Percentiles rank a stretch among this genome's conserved stretches.
phyloP scores from a whole-genome alignment of 2,797 vertebrate species.

The Neopelma chrysocephalum region DNA sequence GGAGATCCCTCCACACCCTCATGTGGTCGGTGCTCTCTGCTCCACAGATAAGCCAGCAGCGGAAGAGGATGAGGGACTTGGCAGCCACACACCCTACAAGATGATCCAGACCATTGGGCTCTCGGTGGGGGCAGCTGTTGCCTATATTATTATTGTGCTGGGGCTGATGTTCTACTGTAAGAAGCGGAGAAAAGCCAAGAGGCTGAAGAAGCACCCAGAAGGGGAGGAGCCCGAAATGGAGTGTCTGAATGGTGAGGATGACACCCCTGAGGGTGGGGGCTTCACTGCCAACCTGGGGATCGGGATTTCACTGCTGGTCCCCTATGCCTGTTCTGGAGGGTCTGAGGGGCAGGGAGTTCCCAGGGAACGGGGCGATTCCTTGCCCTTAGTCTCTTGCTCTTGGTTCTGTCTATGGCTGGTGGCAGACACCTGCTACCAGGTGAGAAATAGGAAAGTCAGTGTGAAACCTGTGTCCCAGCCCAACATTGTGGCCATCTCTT shows the following conservation, averaged over 20 bases:
- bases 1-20: neutral
- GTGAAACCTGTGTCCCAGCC: neutral
- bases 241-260: conserved; percentile 87
- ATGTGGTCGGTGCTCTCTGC: neutral
- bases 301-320: neutral
- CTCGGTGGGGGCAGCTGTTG: conserved; percentile 94
- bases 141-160: conserved; percentile 95
- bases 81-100: conserved; percentile 91
- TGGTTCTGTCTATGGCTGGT: neutral
- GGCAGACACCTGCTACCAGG: neutral
- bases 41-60: conserved; percentile 86
- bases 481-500: rapidly evolving
- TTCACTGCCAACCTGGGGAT: neutral
- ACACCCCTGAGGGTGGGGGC: neutral
- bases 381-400: neutral
- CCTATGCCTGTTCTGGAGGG: neutral
- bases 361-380: neutral
- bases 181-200: conserved; percentile 91
- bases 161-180: conserved; percentile 99
- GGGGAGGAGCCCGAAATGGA: conserved; percentile 97
- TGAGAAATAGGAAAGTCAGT: neutral
- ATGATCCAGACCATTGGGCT: conserved; percentile 99
- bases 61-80: conserved; percentile 16
- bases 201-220: conserved; percentile 87
- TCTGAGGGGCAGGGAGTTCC: neutral